Base-by-base conservation (phyloP, 1,140 invertebrate genomes). In the Chlorops oryzae region DNA sequence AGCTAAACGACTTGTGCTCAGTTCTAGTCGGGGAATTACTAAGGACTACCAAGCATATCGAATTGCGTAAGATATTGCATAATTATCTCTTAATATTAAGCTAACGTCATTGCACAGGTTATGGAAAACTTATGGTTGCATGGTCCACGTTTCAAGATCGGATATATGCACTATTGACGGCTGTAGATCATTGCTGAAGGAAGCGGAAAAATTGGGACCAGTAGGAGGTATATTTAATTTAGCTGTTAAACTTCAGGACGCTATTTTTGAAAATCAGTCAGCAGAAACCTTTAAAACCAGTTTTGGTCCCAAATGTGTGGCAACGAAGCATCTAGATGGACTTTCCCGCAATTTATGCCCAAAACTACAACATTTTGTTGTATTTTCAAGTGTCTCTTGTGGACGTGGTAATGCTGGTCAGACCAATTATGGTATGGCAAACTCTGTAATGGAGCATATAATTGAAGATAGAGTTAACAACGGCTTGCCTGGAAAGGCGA, bases 401-500 rank as follows among this genome's bases (percentile, higher is more conserved):
- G 91, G 90, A 5, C 78, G 88, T 40, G 92, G 92, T 51, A 94
- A 95, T 72, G 81, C 83, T 35, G 91, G 91, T 3, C 91, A 94
- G 72, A 82, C 86, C 0, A 95, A 93, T 72, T 95, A 96, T 68
- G 92, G 83, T 28, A 79, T 83, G 74, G 78, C 82, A 6, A 87
- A 86, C 69, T 84, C 83, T 1, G 73, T 84, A 10, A 86, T 87
- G 84, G 85, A 87, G 69, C 76, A 81, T 50, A 80, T 87, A 43
- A 83, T 84, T 57, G 83, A 86, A 59, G 56, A 70, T 55, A 73
- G 84, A 12, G 68, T 73, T 54, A 65, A 64, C 17, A 73, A 78
- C 4, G 81, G 82, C 3, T 73, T 82, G 2, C 83, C 83, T 5
- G 84, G 76, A 2, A 65, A 85, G 27, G 83, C 84, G 3, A 77